Conservation (phyloP, 2,113 vertebrate species). For the zebrafish (Danio rerio) region DNA sequence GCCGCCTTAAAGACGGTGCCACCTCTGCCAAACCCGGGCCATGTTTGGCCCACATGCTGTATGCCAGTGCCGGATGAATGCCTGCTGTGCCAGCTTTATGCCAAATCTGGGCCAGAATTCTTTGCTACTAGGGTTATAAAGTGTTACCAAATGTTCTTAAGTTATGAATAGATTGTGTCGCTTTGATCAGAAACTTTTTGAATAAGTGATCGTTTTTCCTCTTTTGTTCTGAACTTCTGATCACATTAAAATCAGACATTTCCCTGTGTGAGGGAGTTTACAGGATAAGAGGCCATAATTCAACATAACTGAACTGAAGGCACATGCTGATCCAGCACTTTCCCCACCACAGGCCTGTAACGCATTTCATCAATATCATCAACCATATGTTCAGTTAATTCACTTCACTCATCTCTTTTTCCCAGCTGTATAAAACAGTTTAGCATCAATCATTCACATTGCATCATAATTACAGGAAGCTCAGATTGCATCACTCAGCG, state of each 20-base stretch:
- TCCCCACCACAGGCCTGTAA: background rate
- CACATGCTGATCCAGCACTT: background rate
- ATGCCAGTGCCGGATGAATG: too few relatives aligned
- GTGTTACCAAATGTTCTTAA: background rate
- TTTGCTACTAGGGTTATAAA: too few relatives aligned
- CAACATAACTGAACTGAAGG: background rate
- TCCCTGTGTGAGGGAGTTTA: constrained; percentile 4
- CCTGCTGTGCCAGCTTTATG: too few relatives aligned
- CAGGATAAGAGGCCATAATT: background rate
- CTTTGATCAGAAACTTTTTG: constrained; percentile 55
- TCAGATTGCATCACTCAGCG: too few relatives aligned
- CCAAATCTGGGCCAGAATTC: too few relatives aligned
- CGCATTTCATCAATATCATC: background rate
- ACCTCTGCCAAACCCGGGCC: too few relatives aligned
- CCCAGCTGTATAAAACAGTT: background rate
- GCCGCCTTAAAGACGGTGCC: too few relatives aligned
- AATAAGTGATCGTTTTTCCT: constrained; percentile 53
- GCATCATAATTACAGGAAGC: background rate
- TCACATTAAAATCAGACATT: constrained; percentile 35
- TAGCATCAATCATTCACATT: background rate
- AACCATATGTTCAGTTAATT: background rate
- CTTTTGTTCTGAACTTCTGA: constrained; percentile 1
- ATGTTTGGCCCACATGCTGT: too few relatives aligned
- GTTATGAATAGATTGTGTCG: constrained; percentile 38
- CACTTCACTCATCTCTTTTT: background rate